Evolutionary conservation across 2,888 invertebrate species (phyloP), one percentile per base, ranked within the genome.

Genomic region (Endotricha flammealis): DNA sequence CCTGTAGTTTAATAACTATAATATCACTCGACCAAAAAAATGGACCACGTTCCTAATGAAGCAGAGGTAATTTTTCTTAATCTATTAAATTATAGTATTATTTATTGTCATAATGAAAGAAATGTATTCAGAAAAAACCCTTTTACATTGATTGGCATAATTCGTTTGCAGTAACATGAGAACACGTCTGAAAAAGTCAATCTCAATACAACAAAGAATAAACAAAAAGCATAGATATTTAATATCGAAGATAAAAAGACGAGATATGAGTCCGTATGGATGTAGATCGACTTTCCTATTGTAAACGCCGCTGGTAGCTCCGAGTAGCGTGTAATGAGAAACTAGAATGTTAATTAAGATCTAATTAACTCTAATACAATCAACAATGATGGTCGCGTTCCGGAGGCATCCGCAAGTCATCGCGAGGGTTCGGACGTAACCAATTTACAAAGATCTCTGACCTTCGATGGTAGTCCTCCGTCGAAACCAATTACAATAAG

Each of bases 291-390:
- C 76, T 82, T 80, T 82, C 76, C 72, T 79, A 83, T 82, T 75
- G 82, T 62, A 49, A 53, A 61, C 64, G 59, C 70, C 61, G 74
- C 67, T 76, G 68, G 82, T 81, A 81, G 83, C 80, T 63, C 63
- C 57, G 80, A 78, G 77, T 69, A 82, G 78, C 85, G 81, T 83
- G 83, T 85, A 86, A 86, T 86, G 80, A 85, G 85, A 86, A 83
- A 82, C 76, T 78, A 76, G 78, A 85, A 85, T 82, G 81, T 82
- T 86, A 85, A 86, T 85, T 85, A 85, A 82, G 83, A 82, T 81
- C 81, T 82, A 86, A 86, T 86, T 82, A 85, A 82, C 65, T 83
- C 77, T 85, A 86, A 85, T 86, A 85, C 83, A 86, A 83, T 83
- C 85, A 83, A 81, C 81, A 81, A 85, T 79, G 81, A 76, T 80